phyloP scores from a whole-genome alignment of 2,888 invertebrate genomes.

The Philhelius pedissequus region DNA sequence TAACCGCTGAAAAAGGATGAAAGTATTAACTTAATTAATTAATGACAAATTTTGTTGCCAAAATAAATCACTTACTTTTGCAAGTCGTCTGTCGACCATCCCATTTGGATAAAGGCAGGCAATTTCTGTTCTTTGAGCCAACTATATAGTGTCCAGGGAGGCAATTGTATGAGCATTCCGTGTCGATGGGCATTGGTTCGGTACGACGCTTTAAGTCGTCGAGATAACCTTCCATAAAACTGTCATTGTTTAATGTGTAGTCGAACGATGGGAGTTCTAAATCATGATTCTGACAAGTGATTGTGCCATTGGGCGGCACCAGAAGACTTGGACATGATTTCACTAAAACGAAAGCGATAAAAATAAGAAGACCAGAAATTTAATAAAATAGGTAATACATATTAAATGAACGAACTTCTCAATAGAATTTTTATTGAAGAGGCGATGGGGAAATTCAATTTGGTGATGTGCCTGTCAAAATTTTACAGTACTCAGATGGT shows the following conservation, averaged over 20 bases:
- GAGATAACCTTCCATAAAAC: constrained; percentile 69
- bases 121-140: constrained; percentile 83
- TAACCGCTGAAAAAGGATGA: constrained; percentile 74
- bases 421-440: too few relatives aligned
- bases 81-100: constrained; percentile 84
- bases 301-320: constrained; percentile 81
- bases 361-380: not conserved
- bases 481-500: too few relatives aligned
- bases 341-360: constrained; percentile 80
- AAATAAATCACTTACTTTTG: constrained; percentile 80
- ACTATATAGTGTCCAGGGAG: constrained; percentile 82
- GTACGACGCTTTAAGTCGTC: constrained; percentile 70
- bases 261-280: constrained; percentile 70
- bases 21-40: not conserved
- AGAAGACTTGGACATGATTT: constrained; percentile 82
- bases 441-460: too few relatives aligned
- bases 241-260: constrained; percentile 71
- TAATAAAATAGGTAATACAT: too few relatives aligned
- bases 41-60: not conserved
- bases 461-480: too few relatives aligned
- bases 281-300: constrained; percentile 80
- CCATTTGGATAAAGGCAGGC: constrained; percentile 85
- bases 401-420: too few relatives aligned
- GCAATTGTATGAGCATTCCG: constrained; percentile 84
- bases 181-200: constrained; percentile 81